Percentiles rank a stretch among this genome's conserved stretches.
These are phyloP conservation scores for Danio kyathit DNA, from an alignment of 2,797 vertebrate species.

Conservation along the genomic window DNA sequence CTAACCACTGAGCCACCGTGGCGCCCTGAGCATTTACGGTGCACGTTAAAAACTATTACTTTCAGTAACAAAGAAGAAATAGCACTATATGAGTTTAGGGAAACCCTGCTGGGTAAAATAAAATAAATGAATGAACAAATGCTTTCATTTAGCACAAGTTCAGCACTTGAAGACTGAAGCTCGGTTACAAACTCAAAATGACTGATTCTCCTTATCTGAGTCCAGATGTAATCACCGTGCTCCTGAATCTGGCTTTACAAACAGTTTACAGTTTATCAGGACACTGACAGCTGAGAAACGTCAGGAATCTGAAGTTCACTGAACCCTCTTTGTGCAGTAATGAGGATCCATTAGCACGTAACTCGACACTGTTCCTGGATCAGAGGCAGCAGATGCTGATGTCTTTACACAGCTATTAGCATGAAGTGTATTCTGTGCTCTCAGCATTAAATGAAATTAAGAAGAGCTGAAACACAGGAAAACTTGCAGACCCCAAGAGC, in stretches of 20 bases:
- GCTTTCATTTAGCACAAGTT: background rate
- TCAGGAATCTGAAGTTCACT: slow-evolving; percentile 45
- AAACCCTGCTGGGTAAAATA: background rate
- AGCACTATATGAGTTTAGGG: background rate
- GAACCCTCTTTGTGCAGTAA: slow-evolving; percentile 43
- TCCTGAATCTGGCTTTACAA: slow-evolving; percentile 22
- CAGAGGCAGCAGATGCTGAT: slow-evolving; percentile 42
- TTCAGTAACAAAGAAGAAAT: background rate
- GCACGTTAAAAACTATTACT: background rate
- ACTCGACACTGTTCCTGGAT: slow-evolving; percentile 40
- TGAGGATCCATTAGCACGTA: slow-evolving; percentile 42
- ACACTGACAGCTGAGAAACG: slow-evolving; percentile 22
- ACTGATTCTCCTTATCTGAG: background rate
- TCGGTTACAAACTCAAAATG: background rate
- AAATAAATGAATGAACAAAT: background rate
- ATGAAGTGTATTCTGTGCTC: slow-evolving; percentile 4
- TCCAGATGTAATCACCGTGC: background rate
- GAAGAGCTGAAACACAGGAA: slow-evolving; percentile 14
- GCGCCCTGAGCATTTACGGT: background rate
- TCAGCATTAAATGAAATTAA: slow-evolving; percentile 34
- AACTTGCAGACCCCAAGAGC: background rate
- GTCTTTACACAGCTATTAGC: slow-evolving; percentile 41
- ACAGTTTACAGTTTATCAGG: slow-evolving; percentile 22
- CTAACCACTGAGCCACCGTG: too few species aligned
- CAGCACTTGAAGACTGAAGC: background rate